A percentile compares a stretch with the other conserved stretches of the same genome.
These are phyloP conservation scores for Thereva unica DNA, from an alignment of 2,888 invertebrate species.

Conservation along the genomic window DNA sequence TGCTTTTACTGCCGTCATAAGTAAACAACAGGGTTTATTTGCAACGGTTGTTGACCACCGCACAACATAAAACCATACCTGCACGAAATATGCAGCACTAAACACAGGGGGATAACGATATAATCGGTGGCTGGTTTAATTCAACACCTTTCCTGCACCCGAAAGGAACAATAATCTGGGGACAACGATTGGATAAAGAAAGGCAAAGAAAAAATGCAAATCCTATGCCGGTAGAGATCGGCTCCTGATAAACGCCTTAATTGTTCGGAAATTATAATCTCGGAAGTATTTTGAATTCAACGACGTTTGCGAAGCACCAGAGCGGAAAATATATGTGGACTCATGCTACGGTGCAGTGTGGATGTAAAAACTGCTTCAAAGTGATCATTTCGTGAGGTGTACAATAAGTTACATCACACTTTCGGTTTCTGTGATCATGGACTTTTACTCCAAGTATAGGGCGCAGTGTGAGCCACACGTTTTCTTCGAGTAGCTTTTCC, in stretches of 20 bases:
- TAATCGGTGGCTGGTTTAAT: no score
- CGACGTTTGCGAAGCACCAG: conserved; percentile 10
- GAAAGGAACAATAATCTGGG: no score
- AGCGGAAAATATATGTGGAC: conserved; percentile 18
- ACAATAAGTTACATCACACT: conserved; percentile 14
- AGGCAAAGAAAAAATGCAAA: no score
- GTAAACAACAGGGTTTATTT: no score
- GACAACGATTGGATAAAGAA: no score
- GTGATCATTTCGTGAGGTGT: neutral
- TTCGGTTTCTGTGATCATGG: conserved; percentile 12
- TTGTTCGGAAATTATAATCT: conserved; percentile 28
- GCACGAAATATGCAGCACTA: no score
- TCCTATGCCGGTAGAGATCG: conserved; percentile 16
- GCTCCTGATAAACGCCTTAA: conserved; percentile 26
- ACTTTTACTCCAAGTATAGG: neutral
- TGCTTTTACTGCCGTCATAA: no score
- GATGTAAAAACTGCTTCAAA: conserved; percentile 1
- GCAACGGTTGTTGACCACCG: no score
- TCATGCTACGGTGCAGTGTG: neutral
- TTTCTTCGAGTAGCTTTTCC: no score
- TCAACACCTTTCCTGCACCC: no score
- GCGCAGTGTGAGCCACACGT: neutral
- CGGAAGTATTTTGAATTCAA: conserved; percentile 22
- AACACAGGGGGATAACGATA: no score
- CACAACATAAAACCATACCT: no score